Conservation (phyloP, 2,113 vertebrate species). For the Thalassoma bifasciatum region DNA sequence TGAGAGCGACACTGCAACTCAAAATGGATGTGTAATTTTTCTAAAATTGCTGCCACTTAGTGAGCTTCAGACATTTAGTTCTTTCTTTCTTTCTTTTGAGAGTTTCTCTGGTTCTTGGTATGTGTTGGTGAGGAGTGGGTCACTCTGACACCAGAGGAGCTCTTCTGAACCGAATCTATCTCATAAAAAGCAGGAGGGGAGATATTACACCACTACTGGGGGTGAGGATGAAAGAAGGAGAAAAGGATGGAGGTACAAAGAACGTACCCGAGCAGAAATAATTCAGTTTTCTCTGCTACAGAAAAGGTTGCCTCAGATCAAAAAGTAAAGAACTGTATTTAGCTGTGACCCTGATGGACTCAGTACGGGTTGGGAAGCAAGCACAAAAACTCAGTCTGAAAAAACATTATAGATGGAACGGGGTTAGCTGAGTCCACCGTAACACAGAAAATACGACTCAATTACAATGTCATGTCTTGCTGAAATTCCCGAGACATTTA, state of each 20-base stretch:
- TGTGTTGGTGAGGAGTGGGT: background rate
- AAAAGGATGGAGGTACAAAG: background rate
- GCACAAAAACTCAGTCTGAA: conserved; percentile 26
- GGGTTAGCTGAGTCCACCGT: conserved; percentile 17
- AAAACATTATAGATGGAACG: conserved; percentile 36
- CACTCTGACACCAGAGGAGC: background rate
- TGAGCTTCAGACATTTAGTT: background rate
- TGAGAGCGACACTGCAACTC: background rate
- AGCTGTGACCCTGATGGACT: conserved; percentile 41
- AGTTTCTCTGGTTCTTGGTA: background rate
- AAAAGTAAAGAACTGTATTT: conserved; percentile 45
- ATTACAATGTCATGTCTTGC: conserved; percentile 26
- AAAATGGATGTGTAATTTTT: background rate
- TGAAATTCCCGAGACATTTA: conserved; percentile 8
- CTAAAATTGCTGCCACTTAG: conserved; percentile 25
- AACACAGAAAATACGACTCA: conserved; percentile 28
- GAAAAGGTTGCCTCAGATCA: conserved; percentile 51
- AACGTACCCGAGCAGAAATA: background rate
- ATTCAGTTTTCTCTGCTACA: conserved; percentile 38
- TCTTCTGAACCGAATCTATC: conserved; percentile 20
- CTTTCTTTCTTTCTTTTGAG: background rate
- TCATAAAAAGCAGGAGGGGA: background rate
- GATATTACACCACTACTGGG: background rate
- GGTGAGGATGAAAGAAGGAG: background rate
- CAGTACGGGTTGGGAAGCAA: conserved; percentile 44